phyloP scores from a whole-genome alignment of 1,140 invertebrate genomes.

The Drosophila nebulosa region DNA sequence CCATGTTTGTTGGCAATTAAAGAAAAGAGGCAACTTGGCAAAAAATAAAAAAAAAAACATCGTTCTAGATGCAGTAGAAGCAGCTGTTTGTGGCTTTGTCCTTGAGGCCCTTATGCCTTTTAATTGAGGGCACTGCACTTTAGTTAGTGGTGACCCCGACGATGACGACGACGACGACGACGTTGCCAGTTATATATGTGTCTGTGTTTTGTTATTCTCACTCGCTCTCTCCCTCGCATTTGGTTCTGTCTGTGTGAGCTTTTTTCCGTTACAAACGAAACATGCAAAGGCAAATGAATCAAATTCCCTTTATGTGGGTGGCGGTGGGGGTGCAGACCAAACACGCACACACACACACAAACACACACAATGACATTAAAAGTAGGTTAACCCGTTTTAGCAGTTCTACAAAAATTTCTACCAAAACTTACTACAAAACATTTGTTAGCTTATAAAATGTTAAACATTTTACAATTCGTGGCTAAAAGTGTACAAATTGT shows the following conservation, averaged over 20 bases:
- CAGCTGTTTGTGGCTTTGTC: constrained; percentile 50
- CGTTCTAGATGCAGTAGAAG: constrained; percentile 49
- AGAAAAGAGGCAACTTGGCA: constrained; percentile 53
- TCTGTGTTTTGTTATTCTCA: constrained; percentile 17
- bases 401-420: constrained; percentile 9
- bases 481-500: no score
- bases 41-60: constrained; percentile 11
- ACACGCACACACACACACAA: constrained; percentile 19
- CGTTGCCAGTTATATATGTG: constrained; percentile 9
- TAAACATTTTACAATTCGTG: not conserved
- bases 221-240: not conserved
- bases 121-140: constrained; percentile 74
- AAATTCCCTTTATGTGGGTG: constrained; percentile 34
- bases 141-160: constrained; percentile 53
- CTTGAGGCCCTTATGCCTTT: constrained; percentile 55
- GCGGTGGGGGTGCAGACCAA: constrained; percentile 3
- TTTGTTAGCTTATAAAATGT: not conserved
- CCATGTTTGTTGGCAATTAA: constrained; percentile 56
- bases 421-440: not conserved
- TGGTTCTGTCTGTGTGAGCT: constrained; percentile 16
- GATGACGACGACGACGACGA: no score
- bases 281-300: constrained; percentile 54
- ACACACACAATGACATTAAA: constrained; percentile 18
- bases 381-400: constrained; percentile 59
- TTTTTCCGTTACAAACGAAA: constrained; percentile 34